Percentiles rank a stretch among this genome's conserved stretches.
Evolutionary conservation across 2,888 invertebrate genomes (phyloP).

Genomic region (Euplexia lucipara): DNA sequence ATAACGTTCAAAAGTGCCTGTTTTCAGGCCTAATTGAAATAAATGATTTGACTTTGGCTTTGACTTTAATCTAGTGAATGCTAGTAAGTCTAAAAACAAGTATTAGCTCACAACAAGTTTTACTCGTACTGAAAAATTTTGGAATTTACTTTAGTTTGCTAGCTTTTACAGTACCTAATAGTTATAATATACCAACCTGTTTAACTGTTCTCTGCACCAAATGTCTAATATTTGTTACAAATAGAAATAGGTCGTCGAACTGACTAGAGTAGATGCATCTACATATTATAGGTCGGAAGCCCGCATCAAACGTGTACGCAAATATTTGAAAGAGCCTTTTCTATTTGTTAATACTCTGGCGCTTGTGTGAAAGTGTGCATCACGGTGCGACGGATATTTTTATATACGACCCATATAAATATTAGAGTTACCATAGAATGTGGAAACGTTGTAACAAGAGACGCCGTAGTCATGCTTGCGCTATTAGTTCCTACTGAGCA

Average conservation of each 20-base stretch:
- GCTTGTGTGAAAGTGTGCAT: background rate
- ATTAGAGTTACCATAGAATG: background rate
- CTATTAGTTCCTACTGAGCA: no score
- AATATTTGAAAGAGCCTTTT: slow-evolving; percentile 30
- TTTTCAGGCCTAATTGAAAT: no score
- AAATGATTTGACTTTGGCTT: no score
- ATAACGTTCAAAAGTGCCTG: no score
- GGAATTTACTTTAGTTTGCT: no score
- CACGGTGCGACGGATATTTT: background rate
- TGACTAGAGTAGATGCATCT: slow-evolving; percentile 1
- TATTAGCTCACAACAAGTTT: no score
- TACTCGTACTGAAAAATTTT: no score
- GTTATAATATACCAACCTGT: background rate
- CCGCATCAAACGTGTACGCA: slow-evolving; percentile 21
- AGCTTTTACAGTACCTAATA: no score
- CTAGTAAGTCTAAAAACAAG: no score
- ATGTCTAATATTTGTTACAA: slow-evolving; percentile 9
- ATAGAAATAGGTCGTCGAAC: background rate
- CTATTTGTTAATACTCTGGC: slow-evolving; percentile 36
- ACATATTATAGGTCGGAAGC: background rate
- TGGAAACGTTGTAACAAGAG: no score
- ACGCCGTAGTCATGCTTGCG: no score
- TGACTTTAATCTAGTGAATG: no score
- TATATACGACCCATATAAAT: background rate
- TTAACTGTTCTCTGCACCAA: background rate